Evolutionary conservation across 2,113 vertebrate genomes (phyloP), one percentile per base, ranked within the genome.

Genomic region (Sclerurus mexicanus): DNA sequence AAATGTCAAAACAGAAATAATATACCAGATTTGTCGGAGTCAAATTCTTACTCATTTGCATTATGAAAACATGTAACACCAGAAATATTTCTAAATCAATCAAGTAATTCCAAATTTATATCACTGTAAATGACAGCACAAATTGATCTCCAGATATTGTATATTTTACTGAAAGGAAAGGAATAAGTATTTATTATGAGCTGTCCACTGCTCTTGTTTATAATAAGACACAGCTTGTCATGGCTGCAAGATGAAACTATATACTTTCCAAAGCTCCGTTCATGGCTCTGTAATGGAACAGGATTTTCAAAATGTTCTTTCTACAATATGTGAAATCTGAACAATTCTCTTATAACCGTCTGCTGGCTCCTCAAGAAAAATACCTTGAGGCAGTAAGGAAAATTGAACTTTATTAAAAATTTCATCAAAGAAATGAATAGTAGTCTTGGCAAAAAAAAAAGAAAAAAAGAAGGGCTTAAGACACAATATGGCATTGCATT

Each of bases 401-500:
- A 94, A 86, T 14, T 12, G 42, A 86, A 75, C 85, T 95, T 96
- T 88, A 96, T 96, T 93, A 86, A 94, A 97, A 95, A 94, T 67
- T 79, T 90, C 67, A 72, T 96, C 55, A 86, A 88, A 94, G 9
- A 88, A 76, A 85, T 69, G 2, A 95, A 90, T 63, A 62, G 39
- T 47, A 90, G 84, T 30, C 72, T 81, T 60, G 52, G 42, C 14
- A 14, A 86, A 60, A 12, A 81, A 82, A 46, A 86, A 60, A 12
- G 78, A 82, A 46, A 44, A 89, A 71, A 77, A 74, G 30, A 74
- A 10, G 37, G 44, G 64, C 74, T 94, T 81, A 95, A 87, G 71
- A 68, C 21, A 73, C n/a, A 87, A 79, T 95, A 81, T 23, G 44
- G 28, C 56, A 82, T 44, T 78, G 53, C 20, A 33, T 58, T 84